These are phyloP conservation scores for Rhinoptilus africanus DNA, from an alignment of 2,113 vertebrate genomes.

Conservation along the genomic window DNA sequence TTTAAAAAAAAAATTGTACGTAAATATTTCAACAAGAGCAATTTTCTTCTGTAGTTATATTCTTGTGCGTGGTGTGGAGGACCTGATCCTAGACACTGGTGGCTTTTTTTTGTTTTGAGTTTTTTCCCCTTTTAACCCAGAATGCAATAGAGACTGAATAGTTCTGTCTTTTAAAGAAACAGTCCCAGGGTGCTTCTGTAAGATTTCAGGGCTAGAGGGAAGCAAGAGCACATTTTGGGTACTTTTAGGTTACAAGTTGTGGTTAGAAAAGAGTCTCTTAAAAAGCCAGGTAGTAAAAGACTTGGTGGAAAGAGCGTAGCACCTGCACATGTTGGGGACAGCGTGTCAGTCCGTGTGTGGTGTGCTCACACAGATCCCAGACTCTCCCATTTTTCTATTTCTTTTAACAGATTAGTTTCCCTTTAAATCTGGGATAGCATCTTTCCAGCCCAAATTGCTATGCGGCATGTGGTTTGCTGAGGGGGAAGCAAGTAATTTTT, in stretches of 20 bases:
- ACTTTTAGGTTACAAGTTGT: background rate
- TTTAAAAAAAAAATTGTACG: background rate
- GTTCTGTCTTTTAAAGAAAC: background rate
- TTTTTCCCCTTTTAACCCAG: background rate
- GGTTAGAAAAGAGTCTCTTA: background rate
- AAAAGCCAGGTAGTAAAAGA: background rate
- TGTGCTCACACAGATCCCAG: fast-evolving
- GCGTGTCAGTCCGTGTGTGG: fast-evolving
- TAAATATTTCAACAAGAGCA: background rate
- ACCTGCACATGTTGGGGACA: fast-evolving
- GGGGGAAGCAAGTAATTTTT: background rate
- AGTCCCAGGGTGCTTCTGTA: background rate
- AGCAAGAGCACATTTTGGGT: background rate
- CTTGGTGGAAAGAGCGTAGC: background rate
- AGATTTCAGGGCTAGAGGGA: background rate
- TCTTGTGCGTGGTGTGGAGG: background rate
- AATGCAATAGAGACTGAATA: background rate
- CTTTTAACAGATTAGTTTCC: background rate
- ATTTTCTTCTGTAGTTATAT: background rate
- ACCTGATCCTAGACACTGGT: background rate
- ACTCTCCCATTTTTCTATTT: background rate
- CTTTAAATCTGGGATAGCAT: background rate
- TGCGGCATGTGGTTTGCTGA: constrained; percentile 18
- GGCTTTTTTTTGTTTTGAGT: background rate
- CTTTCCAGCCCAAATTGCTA: constrained; percentile 1